Conservation (phyloP, 2,797 vertebrate genomes). For the Acridotheres tristis region DNA sequence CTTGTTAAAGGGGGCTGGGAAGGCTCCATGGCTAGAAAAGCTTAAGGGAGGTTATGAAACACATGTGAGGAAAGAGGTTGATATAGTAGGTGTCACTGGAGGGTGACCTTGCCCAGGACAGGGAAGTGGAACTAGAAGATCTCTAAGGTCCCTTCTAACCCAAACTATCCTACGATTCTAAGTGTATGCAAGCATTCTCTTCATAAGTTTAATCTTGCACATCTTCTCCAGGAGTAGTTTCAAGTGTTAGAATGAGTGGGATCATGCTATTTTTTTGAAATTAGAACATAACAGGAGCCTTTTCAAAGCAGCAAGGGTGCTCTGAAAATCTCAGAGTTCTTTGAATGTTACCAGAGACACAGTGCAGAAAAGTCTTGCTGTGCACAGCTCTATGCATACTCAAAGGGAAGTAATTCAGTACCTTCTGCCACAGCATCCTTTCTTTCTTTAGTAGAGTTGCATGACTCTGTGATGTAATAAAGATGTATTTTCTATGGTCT, state of each 20-base stretch:
- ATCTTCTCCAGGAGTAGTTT: neutral
- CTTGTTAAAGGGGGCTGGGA: neutral
- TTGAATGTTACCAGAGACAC: neutral
- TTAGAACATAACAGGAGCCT: neutral
- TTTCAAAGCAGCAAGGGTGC: neutral
- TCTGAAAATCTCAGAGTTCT: neutral
- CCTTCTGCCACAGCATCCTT: neutral
- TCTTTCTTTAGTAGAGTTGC: neutral
- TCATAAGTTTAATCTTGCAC: neutral
- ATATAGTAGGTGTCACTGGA: neutral
- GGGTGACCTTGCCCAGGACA: neutral
- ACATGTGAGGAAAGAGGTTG: neutral
- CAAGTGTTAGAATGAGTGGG: neutral
- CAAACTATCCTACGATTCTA: neutral
- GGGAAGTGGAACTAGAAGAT: neutral
- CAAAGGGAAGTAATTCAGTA: neutral
- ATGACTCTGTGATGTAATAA: neutral
- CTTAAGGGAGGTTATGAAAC: neutral
- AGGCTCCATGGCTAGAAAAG: neutral
- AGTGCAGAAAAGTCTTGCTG: neutral
- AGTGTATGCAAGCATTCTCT: neutral
- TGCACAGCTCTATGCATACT: neutral
- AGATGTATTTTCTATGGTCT: neutral
- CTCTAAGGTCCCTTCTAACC: neutral
- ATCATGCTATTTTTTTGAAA: neutral